Evolutionary conservation across 2,113 vertebrate genomes (phyloP).

Genomic region (Brienomyrus longianalis): DNA sequence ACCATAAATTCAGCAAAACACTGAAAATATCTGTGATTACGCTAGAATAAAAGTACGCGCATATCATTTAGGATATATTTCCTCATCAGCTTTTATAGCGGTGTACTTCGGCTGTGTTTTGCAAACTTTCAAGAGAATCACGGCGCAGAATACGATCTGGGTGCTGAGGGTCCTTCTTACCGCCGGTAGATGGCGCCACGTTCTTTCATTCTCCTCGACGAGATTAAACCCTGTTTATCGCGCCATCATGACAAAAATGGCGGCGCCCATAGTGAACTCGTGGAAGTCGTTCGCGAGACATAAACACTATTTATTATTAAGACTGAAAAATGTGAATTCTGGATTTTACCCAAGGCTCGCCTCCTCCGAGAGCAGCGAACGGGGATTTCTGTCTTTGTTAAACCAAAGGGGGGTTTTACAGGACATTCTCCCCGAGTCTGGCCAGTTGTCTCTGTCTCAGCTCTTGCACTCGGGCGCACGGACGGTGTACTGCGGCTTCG

Average conservation of each 20-base stretch:
- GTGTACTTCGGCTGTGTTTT: not conserved
- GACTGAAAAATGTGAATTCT: not conserved
- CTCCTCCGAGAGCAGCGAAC: conserved; percentile 5
- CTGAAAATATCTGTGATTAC: not conserved
- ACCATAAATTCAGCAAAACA: not conserved
- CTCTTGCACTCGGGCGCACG: conserved; percentile 63
- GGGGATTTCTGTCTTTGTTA: conserved; percentile 53
- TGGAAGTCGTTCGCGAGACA: not conserved
- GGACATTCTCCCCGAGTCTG: conserved; percentile 71
- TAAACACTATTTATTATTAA: not conserved
- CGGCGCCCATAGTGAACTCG: conserved; percentile 44
- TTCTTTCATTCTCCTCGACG: conserved; percentile 3
- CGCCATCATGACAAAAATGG: conserved; percentile 52
- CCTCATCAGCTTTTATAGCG: not conserved
- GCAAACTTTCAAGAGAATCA: not conserved
- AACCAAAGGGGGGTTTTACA: conserved; percentile 72
- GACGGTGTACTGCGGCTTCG: conserved; percentile 84
- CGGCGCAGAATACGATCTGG: not conserved
- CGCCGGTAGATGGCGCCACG: conserved; percentile 7
- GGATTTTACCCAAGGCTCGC: conserved; percentile 15
- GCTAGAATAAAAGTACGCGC: not conserved
- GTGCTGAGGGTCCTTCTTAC: not conserved
- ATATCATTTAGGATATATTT: not conserved
- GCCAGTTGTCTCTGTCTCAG: conserved; percentile 57
- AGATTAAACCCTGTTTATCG: not conserved